A percentile compares a stretch with the other conserved stretches of the same genome.
Conservation (phyloP, 2,113 vertebrate species). For the Kryptolebias marmoratus region DNA sequence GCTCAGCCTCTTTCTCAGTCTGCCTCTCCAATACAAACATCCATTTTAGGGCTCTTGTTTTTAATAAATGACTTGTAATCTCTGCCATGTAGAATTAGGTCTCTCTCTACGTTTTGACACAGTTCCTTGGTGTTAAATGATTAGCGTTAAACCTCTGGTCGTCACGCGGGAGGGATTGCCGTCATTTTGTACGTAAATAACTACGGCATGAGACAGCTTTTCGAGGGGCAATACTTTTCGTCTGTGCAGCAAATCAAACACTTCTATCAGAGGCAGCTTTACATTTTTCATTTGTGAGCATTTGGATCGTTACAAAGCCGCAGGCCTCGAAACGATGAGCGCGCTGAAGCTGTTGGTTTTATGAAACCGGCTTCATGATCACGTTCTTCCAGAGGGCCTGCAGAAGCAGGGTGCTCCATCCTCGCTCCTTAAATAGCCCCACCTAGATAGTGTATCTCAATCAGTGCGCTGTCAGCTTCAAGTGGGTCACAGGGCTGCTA, state of each 20-base stretch:
- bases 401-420: slow-evolving; percentile 11
- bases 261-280: not conserved
- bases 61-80: not conserved
- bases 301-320: not conserved
- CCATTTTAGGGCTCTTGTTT: not conserved
- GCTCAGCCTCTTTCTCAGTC: not conserved
- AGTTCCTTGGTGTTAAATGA: slow-evolving; percentile 6
- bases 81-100: not conserved
- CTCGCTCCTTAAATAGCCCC: slow-evolving; percentile 50
- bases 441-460: slow-evolving; percentile 55
- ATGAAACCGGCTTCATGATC: not conserved
- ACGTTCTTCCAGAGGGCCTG: slow-evolving; percentile 6
- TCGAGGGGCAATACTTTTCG: slow-evolving; percentile 6
- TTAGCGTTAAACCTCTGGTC: slow-evolving; percentile 17
- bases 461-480: slow-evolving; percentile 45
- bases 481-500: slow-evolving; percentile 52
- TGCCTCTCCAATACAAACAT: not conserved
- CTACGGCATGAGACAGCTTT: slow-evolving; percentile 6
- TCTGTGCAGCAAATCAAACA: slow-evolving; percentile 30
- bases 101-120: not conserved
- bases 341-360: not conserved
- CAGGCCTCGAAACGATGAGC: slow-evolving; percentile 6
- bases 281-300: not conserved
- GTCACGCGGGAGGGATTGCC: slow-evolving; percentile 33
- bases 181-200: slow-evolving; percentile 23